These are phyloP conservation scores for Rhodeus uyekii DNA, from an alignment of 2,797 vertebrate species.

Conservation along the genomic window DNA sequence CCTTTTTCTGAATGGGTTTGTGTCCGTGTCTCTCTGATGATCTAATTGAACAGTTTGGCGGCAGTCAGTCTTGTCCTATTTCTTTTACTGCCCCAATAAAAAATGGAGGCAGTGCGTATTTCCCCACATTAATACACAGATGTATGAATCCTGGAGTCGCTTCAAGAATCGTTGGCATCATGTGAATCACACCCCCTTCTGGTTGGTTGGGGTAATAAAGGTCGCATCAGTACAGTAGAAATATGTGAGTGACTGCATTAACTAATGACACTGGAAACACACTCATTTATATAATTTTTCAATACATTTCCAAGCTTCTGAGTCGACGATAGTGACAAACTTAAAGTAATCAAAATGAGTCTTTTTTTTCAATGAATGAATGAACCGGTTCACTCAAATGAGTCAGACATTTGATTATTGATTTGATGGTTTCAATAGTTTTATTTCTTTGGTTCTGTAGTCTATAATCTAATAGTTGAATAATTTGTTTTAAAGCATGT, in stretches of 20 bases:
- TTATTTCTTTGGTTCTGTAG: not conserved
- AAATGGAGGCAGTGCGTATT: slow-evolving; percentile 5
- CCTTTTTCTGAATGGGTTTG: slow-evolving; percentile 27
- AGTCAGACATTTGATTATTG: not conserved
- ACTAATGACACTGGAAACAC: not conserved
- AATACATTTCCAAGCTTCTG: not conserved
- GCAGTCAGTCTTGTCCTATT: slow-evolving; percentile 31
- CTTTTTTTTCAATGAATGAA: not conserved
- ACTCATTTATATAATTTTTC: not conserved
- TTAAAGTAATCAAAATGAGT: not conserved
- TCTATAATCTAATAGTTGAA: not conserved
- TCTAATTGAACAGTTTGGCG: slow-evolving; percentile 15
- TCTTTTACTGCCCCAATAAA: slow-evolving; percentile 25
- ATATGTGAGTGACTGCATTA: not conserved
- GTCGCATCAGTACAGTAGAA: not conserved
- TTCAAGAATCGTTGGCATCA: not conserved
- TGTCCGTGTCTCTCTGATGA: slow-evolving; percentile 1
- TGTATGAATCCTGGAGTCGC: not conserved
- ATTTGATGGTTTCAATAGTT: not conserved
- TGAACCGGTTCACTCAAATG: not conserved
- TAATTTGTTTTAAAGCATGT: not conserved
- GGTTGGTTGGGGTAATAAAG: not conserved
- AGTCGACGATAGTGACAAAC: not conserved
- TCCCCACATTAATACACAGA: slow-evolving; percentile 10
- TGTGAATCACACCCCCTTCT: slow-evolving; percentile 30